Percentiles rank a stretch among this genome's conserved stretches.
Evolutionary conservation across 2,888 invertebrate species (phyloP).

Genomic region (Hydroisotoma schaefferi): DNA sequence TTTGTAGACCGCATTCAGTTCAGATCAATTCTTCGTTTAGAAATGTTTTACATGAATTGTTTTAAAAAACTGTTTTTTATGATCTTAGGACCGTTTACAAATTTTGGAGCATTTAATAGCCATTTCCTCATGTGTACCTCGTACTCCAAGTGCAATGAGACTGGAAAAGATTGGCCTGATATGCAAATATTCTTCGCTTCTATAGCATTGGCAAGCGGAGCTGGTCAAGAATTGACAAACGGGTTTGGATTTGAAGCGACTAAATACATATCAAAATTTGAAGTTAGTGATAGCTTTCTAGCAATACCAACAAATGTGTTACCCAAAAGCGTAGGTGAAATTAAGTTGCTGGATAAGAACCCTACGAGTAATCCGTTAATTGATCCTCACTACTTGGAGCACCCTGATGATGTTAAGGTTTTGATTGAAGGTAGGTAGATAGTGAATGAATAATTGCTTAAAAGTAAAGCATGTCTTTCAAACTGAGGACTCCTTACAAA

Average conservation of each 20-base stretch:
- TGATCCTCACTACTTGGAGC: slow-evolving; percentile 42
- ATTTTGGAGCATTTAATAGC: background rate
- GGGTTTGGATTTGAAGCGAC: background rate
- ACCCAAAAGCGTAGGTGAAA: slow-evolving; percentile 37
- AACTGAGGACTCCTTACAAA: background rate
- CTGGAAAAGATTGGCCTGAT: slow-evolving; percentile 39
- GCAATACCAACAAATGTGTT: slow-evolving; percentile 21
- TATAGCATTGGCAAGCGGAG: slow-evolving; percentile 12
- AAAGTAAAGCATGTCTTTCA: too few relatives aligned
- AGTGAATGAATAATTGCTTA: background rate
- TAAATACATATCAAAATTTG: background rate
- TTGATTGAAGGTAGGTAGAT: slow-evolving; percentile 35
- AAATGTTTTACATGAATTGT: too few relatives aligned
- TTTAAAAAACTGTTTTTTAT: background rate
- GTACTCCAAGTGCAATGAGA: too few relatives aligned
- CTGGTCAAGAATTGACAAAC: slow-evolving; percentile 15
- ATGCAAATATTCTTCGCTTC: slow-evolving; percentile 33
- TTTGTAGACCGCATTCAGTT: too few relatives aligned
- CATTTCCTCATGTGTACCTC: too few relatives aligned
- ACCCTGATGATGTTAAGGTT: slow-evolving; percentile 37
- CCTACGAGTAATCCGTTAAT: slow-evolving; percentile 28
- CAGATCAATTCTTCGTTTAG: too few relatives aligned
- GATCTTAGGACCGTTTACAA: background rate
- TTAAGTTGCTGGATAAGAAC: slow-evolving; percentile 37
- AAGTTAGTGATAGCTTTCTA: slow-evolving; percentile 30